These are phyloP conservation scores for Cydia pomonella DNA, from an alignment of 1,140 invertebrate species.

Conservation along the genomic window DNA sequence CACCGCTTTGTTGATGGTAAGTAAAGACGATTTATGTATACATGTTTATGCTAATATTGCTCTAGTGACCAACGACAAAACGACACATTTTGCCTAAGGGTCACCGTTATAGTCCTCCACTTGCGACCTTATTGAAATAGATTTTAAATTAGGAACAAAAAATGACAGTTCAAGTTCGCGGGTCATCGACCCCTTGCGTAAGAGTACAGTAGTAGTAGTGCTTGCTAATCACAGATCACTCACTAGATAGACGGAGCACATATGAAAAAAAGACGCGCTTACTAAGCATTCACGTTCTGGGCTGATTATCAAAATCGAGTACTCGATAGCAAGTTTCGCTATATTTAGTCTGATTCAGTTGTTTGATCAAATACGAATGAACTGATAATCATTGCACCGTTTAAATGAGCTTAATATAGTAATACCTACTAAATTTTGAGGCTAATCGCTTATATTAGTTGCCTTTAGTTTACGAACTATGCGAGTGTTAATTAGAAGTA, in stretches of 20 bases:
- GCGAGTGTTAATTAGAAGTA: no score
- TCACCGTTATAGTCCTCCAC: not conserved
- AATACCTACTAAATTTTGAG: no score
- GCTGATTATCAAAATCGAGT: not conserved
- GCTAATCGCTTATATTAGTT: no score
- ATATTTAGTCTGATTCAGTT: no score
- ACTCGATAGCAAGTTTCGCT: no score
- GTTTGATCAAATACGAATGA: no score
- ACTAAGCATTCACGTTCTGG: not conserved
- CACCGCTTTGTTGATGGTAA: not conserved
- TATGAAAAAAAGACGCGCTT: not conserved
- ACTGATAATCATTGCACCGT: no score
- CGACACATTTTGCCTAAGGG: not conserved
- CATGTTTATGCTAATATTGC: not conserved
- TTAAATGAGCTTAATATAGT: no score
- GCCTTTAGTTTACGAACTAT: no score
- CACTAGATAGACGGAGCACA: not conserved
- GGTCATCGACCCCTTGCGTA: conserved; percentile 21
- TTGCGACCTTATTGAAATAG: not conserved
- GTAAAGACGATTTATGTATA: not conserved
- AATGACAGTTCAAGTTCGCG: conserved; percentile 25
- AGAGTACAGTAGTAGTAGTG: conserved; percentile 23
- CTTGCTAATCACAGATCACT: not conserved
- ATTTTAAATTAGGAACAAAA: conserved; percentile 15
- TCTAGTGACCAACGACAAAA: not conserved